Evolutionary conservation across 1,140 invertebrate genomes (phyloP).

Genomic region (Harpegnathos saltator): DNA sequence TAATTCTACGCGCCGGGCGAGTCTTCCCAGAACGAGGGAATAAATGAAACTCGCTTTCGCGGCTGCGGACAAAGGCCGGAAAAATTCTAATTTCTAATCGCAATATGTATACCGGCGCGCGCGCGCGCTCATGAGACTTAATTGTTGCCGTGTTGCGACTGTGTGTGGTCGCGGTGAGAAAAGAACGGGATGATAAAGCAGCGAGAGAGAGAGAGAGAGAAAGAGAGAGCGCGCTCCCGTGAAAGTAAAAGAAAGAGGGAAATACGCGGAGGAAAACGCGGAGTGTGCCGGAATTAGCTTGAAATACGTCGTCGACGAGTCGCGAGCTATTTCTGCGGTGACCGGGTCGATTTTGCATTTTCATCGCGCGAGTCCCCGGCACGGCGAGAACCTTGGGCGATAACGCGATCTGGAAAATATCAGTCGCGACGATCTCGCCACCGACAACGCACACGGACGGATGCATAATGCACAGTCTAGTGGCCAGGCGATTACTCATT

Average conservation of each 20-base stretch:
- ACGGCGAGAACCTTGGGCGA: too few relatives aligned
- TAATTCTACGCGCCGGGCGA: too few relatives aligned
- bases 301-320: not conserved
- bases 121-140: constrained; percentile 26
- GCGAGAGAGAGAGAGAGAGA: not conserved
- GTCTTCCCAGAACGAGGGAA: too few relatives aligned
- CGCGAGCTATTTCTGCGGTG: too few relatives aligned
- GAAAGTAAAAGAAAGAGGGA: constrained; percentile 3
- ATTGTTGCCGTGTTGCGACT: constrained; percentile 17
- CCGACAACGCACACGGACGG: too few relatives aligned
- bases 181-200: constrained; percentile 16
- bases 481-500: too few relatives aligned
- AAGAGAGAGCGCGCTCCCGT: not conserved
- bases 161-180: not conserved
- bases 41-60: too few relatives aligned
- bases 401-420: too few relatives aligned
- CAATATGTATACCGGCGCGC: constrained; percentile 11
- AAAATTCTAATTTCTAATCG: constrained; percentile 50
- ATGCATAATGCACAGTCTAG: too few relatives aligned
- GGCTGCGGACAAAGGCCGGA: constrained; percentile 37
- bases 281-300: constrained; percentile 20
- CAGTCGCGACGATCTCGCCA: too few relatives aligned
- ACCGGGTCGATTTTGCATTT: constrained; percentile 27
- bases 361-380: too few relatives aligned
- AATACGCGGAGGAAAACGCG: not conserved